Percentiles rank a stretch among this genome's conserved stretches.
These are phyloP conservation scores for Trypoxylon attenuatum DNA, from an alignment of 2,888 invertebrate genomes.

Conservation along the genomic window DNA sequence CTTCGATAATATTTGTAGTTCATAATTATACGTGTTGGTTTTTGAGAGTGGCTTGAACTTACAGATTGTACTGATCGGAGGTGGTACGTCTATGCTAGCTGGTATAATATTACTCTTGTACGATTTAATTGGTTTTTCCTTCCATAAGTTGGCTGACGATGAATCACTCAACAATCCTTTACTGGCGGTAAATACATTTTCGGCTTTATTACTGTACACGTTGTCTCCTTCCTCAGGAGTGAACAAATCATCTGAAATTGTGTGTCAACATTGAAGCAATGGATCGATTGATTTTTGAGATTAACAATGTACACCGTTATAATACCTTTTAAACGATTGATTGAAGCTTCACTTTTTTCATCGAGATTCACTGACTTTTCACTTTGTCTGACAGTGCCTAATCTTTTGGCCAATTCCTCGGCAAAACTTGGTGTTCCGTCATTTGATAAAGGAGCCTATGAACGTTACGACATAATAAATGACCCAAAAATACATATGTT, in stretches of 20 bases:
- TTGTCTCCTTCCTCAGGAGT: conserved; percentile 58
- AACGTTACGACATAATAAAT: neutral
- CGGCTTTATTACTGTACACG: conserved; percentile 56
- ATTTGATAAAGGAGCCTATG: conserved; percentile 26
- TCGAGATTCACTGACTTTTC: conserved; percentile 74
- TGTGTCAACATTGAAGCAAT: no score
- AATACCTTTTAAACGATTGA: conserved; percentile 66
- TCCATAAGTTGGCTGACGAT: conserved; percentile 58
- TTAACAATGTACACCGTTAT: no score
- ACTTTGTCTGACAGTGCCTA: conserved; percentile 76
- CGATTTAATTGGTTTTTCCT: conserved; percentile 55
- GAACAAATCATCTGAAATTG: conserved; percentile 64
- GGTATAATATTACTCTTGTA: conserved; percentile 68
- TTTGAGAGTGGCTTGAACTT: conserved; percentile 27
- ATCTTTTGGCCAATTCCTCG: conserved; percentile 79
- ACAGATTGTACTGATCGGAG: conserved; percentile 68
- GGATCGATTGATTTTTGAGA: no score
- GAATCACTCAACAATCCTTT: conserved; percentile 63
- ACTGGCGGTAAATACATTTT: conserved; percentile 57
- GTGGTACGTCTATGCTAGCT: conserved; percentile 70
- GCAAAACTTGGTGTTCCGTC: conserved; percentile 75
- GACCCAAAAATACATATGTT: conserved; percentile 11
- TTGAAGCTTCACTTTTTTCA: conserved; percentile 61
- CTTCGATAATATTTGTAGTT: neutral
- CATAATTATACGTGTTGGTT: neutral